Evolutionary conservation across 2,797 vertebrate genomes (phyloP).

Genomic region (Fistularia commersonii): DNA sequence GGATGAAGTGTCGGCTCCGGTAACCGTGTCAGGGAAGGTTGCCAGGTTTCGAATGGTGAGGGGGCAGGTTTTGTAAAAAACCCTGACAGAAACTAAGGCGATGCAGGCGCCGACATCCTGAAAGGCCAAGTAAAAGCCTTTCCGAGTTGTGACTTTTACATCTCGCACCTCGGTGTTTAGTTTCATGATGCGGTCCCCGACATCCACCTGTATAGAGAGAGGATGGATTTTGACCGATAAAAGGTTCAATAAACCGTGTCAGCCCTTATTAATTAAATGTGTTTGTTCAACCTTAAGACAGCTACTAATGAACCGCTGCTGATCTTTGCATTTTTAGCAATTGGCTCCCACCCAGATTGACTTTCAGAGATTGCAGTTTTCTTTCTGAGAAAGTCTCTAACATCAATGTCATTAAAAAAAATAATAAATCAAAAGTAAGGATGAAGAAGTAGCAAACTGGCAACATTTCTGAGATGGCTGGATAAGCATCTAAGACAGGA

Average conservation of each 20-base stretch:
- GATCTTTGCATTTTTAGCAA: constrained; percentile 33
- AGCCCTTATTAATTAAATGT: constrained; percentile 22
- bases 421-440: constrained; percentile 17
- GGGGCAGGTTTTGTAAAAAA: constrained; percentile 97
- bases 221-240: constrained; percentile 7
- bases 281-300: constrained; percentile 20
- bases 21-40: constrained; percentile 96
- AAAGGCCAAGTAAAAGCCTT: constrained; percentile 97
- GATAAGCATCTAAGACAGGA: constrained; percentile 41
- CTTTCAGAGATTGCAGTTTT: constrained; percentile 27
- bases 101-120: constrained; percentile 98
- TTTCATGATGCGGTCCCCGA: constrained; percentile 98
- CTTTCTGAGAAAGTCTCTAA: background rate
- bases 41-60: constrained; percentile 93
- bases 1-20: constrained; percentile 93
- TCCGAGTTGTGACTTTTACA: constrained; percentile 87
- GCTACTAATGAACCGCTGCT: constrained; percentile 24
- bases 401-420: constrained; percentile 31
- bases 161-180: constrained; percentile 96
- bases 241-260: constrained; percentile 25
- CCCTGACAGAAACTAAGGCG: constrained; percentile 92
- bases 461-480: constrained; percentile 25
- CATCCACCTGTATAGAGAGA: constrained; percentile 80
- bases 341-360: constrained; percentile 4
- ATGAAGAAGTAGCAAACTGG: constrained; percentile 23